Base-by-base conservation (phyloP, 2,113 vertebrate genomes). In the Lampris incognitus region DNA sequence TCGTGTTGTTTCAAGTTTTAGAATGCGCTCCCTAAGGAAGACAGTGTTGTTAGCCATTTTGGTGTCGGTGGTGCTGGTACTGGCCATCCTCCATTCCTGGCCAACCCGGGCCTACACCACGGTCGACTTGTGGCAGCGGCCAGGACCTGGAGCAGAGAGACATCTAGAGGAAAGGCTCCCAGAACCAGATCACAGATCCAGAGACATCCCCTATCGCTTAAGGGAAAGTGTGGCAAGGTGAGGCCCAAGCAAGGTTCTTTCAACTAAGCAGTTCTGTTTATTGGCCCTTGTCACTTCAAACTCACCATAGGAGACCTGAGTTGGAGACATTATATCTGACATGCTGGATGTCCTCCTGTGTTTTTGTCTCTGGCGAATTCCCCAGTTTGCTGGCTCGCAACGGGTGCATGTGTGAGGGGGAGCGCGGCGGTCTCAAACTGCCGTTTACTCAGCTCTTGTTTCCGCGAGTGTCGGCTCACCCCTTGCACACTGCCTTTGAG, bases 311-410 rank as follows among this genome's bases (percentile, higher is more conserved):
- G 11, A 54, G 51, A 54, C 1, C 11, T 10, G 11, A 13, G 10
- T 10, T 52, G 4, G 11, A 9, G 6, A 40, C 38, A 24, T 24
- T 24, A 24, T 39, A 38, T 59, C 2, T 59, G 37, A 39, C 7
- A 6, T 9, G 9, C 4, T 48, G 60, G 38, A 52, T 59, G 41
- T 62, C 41, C 49, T 60, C 7, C 24, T 50, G 6, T 9, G 6
- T 10, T 39, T 11, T 0, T 54, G 50, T 78, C 41, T 78, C 39
- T 40, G 37, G 55, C 56, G 0, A 58, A 57, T 57, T 9, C 1
- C 9, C 9, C 91, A 97, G 96, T 84, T 93, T 96, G 60, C 87
- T 98, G 84, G 87, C 95, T 11, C 91, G 88, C 51, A 97, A 97
- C 57, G 92, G 87, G 0, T 98, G 97, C 64, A 87, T 93, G 5